phyloP scores from a whole-genome alignment of 2,113 vertebrate species.

The Odontophorus gujanensis region DNA sequence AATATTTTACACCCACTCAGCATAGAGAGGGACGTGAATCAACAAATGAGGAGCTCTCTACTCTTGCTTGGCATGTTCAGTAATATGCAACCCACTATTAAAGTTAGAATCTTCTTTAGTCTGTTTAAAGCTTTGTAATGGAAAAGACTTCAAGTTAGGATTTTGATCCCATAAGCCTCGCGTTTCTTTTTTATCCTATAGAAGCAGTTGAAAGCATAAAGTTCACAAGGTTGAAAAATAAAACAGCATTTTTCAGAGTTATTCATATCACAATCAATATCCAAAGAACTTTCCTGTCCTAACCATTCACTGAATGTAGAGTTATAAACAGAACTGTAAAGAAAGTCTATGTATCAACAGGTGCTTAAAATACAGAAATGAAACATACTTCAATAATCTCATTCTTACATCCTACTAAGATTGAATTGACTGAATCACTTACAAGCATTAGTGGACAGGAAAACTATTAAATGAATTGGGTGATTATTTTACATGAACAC shows the following conservation, averaged over 20 bases:
- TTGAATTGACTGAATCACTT: not conserved
- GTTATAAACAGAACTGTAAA: not conserved
- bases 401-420: not conserved
- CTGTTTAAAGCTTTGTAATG: not conserved
- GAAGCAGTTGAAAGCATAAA: not conserved
- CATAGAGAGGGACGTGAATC: not conserved
- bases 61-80: not conserved
- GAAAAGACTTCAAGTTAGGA: not conserved
- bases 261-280: not conserved
- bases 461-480: not conserved
- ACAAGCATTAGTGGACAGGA: not conserved
- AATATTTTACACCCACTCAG: not conserved
- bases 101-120: not conserved
- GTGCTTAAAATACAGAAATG: not conserved
- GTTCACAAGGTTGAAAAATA: not conserved
- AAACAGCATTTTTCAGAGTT: not conserved
- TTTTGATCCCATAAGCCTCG: not conserved
- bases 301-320: not conserved
- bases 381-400: not conserved
- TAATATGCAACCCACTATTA: not conserved
- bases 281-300: not conserved
- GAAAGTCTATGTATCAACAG: fast-evolving
- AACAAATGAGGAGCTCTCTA: not conserved
- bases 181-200: not conserved
- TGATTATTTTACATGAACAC: not conserved